Percentiles rank a stretch among this genome's conserved stretches.
Conservation (phyloP, 2,113 vertebrate genomes). For the Pelecanoides urinatrix region DNA sequence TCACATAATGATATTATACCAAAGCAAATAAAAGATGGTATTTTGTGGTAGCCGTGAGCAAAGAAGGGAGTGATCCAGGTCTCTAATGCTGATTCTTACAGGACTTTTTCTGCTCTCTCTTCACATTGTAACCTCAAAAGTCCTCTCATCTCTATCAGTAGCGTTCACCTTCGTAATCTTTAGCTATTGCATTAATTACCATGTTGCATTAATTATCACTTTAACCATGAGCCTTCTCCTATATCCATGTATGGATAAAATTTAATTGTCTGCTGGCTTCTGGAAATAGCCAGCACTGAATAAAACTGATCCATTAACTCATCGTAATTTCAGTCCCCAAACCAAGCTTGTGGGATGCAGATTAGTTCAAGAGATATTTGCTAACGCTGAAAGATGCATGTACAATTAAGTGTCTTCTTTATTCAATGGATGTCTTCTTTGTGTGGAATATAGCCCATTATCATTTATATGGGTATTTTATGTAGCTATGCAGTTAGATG, state of each 20-base stretch:
- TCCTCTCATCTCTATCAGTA: neutral
- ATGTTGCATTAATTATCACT: neutral
- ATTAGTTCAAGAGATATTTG: neutral
- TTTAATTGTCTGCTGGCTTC: neutral
- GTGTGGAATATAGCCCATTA: neutral
- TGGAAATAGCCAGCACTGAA: neutral
- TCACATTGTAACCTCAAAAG: neutral
- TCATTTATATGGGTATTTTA: conserved; percentile 7
- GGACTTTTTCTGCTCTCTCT: neutral
- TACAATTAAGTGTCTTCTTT: neutral
- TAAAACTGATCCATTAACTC: neutral
- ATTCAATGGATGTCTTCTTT: neutral
- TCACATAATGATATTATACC: neutral
- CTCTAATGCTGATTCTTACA: neutral
- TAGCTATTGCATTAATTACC: neutral
- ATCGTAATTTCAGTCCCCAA: neutral
- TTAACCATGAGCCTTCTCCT: neutral
- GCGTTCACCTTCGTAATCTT: neutral
- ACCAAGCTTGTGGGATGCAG: neutral
- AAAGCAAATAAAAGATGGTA: neutral
- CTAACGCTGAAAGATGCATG: neutral
- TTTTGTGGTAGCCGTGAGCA: neutral
- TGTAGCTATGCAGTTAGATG: neutral
- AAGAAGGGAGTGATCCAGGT: neutral
- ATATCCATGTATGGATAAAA: neutral